Percentiles rank a stretch among this genome's conserved stretches.
Conservation (phyloP, 1,140 invertebrate species). For the Mya arenaria region DNA sequence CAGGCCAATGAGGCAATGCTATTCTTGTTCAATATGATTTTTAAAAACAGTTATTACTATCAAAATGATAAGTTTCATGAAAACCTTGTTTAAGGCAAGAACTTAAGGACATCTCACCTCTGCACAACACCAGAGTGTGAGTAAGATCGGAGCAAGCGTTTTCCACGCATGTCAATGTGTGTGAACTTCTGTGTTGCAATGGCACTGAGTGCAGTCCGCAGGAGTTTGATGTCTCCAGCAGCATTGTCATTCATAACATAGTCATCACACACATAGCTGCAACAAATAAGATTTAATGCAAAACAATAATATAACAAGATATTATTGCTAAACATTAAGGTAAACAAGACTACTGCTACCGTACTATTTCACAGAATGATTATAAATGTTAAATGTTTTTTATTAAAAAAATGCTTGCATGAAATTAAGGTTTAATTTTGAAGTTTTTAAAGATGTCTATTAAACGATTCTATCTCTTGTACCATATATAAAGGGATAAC, state of each 20-base stretch:
- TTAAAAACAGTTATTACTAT: neutral
- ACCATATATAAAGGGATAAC: no score
- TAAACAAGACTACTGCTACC: neutral
- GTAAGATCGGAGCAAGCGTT: conserved; percentile 68
- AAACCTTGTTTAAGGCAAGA: neutral
- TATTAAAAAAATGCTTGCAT: no score
- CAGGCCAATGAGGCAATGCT: neutral
- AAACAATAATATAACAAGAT: no score
- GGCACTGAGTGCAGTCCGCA: conserved; percentile 72
- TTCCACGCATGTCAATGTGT: conserved; percentile 64
- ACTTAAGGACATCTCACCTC: conserved; percentile 51
- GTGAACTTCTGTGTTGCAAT: conserved; percentile 73
- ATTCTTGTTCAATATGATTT: neutral
- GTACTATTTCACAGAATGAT: no score
- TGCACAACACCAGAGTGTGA: conserved; percentile 63
- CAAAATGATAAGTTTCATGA: neutral
- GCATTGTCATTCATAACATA: conserved; percentile 77
- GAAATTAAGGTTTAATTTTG: no score
- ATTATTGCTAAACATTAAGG: no score
- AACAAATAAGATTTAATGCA: no score
- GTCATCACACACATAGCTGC: conserved; percentile 78
- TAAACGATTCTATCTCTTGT: no score
- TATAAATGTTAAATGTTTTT: no score
- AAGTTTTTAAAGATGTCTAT: no score
- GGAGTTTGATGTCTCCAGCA: conserved; percentile 71